Conservation (phyloP, 2,113 vertebrate genomes). For the Antigone vipio region DNA sequence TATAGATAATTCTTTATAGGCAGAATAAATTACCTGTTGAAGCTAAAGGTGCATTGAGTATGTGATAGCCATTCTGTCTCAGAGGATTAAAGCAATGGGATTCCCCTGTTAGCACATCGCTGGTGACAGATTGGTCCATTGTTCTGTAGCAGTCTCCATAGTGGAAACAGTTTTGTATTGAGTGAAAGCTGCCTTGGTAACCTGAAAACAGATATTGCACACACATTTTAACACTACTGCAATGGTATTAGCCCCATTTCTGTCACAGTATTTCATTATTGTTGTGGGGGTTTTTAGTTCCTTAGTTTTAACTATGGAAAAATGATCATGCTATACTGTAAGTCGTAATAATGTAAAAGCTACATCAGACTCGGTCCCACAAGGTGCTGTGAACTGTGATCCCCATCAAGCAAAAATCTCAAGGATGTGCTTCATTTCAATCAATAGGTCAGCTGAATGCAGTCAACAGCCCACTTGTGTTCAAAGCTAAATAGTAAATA, state of each 20-base stretch:
- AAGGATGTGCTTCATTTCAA: not conserved
- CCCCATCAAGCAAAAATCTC: not conserved
- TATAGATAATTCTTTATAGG: not conserved
- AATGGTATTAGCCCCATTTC: not conserved
- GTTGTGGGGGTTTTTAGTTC: not conserved
- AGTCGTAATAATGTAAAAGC: not conserved
- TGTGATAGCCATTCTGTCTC: constrained; percentile 87
- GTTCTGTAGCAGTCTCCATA: constrained; percentile 90
- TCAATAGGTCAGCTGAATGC: not conserved
- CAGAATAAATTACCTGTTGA: constrained; percentile 78
- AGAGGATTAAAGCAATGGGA: constrained; percentile 82
- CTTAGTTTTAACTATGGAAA: not conserved
- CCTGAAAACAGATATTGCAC: constrained; percentile 76
- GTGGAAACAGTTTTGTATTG: constrained; percentile 90
- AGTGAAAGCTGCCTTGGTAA: constrained; percentile 94
- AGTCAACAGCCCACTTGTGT: not conserved
- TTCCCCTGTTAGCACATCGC: constrained; percentile 79
- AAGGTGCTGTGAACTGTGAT: not conserved
- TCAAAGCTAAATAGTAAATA: not conserved
- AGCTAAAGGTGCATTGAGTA: constrained; percentile 77
- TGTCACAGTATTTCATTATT: not conserved
- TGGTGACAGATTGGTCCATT: constrained; percentile 79
- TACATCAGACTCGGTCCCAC: not conserved
- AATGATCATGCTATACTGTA: not conserved
- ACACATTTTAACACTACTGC: not conserved